A percentile compares a stretch with the other conserved stretches of the same genome.
Conservation (phyloP, 2,113 vertebrate species). For the Eulacestoma nigropectus region DNA sequence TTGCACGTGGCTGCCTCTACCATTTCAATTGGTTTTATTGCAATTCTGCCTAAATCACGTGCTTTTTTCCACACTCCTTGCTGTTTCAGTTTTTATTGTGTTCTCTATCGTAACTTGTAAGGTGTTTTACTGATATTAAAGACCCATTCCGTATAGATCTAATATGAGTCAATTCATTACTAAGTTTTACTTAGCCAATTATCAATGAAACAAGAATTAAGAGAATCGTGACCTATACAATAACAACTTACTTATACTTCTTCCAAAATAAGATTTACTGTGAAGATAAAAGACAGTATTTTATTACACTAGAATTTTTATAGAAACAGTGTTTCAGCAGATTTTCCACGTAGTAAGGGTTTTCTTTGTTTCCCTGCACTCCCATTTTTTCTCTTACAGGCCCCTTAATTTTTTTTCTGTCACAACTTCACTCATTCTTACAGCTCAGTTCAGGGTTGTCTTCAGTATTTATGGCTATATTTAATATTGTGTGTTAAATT, state of each 20-base stretch:
- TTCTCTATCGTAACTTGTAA: neutral
- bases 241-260: neutral
- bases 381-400: neutral
- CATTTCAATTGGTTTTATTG: neutral
- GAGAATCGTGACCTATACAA: neutral
- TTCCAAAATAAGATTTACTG: neutral
- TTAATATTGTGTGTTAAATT: slow-evolving; percentile 30
- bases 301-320: slow-evolving; percentile 17
- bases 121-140: neutral
- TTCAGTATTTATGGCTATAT: slow-evolving; percentile 2
- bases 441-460: neutral
- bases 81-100: neutral
- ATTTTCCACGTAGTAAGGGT: neutral
- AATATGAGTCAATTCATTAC: neutral
- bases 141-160: neutral
- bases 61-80: neutral
- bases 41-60: neutral
- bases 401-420: slow-evolving; percentile 48
- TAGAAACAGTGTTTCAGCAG: neutral
- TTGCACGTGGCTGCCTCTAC: neutral
- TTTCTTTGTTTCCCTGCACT: neutral
- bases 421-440: slow-evolving; percentile 58
- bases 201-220: neutral
- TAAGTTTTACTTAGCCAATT: slow-evolving; percentile 29
- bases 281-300: neutral